A percentile compares a stretch with the other conserved stretches of the same genome.
Conservation (phyloP, 2,113 vertebrate genomes). For the Triplophysa rosa region DNA sequence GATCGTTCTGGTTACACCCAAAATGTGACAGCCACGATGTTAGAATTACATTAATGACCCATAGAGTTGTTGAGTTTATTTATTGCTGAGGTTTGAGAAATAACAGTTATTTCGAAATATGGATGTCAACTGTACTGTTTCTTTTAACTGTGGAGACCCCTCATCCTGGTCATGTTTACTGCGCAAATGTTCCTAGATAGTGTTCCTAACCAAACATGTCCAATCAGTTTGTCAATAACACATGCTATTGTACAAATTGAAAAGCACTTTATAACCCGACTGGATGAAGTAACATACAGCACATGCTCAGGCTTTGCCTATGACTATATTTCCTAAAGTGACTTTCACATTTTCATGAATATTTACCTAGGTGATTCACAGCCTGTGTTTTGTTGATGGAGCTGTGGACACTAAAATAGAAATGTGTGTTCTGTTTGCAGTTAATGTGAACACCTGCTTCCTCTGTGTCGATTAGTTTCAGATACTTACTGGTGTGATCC, state of each 20-base stretch:
- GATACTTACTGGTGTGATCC: not conserved
- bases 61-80: not conserved
- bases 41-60: not conserved
- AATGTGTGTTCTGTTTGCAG: not conserved
- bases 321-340: too few relatives aligned
- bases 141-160: not conserved
- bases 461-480: not conserved
- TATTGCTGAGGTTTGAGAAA: not conserved
- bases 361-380: not conserved
- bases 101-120: not conserved
- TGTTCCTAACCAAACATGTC: not conserved
- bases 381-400: not conserved
- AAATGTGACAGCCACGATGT: not conserved
- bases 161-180: conserved; percentile 3
- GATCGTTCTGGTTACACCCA: not conserved
- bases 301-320: too few relatives aligned
- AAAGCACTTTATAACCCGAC: not conserved
- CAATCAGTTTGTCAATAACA: not conserved
- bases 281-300: too few relatives aligned
- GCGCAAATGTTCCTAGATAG: conserved; percentile 14
- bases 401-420: not conserved
- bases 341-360: not conserved
- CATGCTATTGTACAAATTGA: too few relatives aligned
- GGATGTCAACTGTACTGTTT: not conserved
- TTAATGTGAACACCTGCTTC: not conserved